Conservation (phyloP, 2,888 invertebrate species). For the Pandemis corylana region DNA sequence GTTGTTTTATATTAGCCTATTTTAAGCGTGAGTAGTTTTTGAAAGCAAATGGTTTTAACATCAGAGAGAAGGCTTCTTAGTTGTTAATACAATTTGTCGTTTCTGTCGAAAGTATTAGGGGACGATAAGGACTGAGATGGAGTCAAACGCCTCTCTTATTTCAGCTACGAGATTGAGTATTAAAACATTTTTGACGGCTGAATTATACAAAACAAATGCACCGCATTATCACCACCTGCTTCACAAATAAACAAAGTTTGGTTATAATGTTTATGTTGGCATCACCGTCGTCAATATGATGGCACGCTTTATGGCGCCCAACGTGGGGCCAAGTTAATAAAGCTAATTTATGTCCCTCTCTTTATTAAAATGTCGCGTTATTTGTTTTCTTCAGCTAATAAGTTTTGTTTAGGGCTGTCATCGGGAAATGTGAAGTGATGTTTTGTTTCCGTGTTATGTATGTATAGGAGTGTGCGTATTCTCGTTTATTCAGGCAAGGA, state of each 20-base stretch:
- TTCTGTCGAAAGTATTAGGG: neutral
- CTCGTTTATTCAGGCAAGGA: neutral
- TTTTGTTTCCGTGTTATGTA: neutral
- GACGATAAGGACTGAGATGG: neutral
- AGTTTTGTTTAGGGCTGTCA: slow-evolving; percentile 40
- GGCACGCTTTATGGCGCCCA: slow-evolving; percentile 59
- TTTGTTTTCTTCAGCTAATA: slow-evolving; percentile 33
- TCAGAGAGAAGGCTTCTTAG: too few species aligned
- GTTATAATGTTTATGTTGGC: slow-evolving; percentile 61
- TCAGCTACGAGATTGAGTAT: neutral
- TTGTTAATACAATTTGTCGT: too few species aligned
- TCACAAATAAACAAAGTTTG: slow-evolving; percentile 60
- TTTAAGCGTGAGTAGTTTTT: too few species aligned
- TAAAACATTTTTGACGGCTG: slow-evolving; percentile 2
- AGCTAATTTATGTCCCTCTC: slow-evolving; percentile 58
- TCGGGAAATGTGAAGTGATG: slow-evolving; percentile 16
- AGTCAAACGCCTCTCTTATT: neutral
- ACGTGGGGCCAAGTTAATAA: slow-evolving; percentile 58
- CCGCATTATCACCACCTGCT: slow-evolving; percentile 33
- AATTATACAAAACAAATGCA: slow-evolving; percentile 29
- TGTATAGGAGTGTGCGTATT: neutral
- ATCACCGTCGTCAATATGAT: slow-evolving; percentile 66
- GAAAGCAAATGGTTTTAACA: too few species aligned
- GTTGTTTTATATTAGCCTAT: too few species aligned
- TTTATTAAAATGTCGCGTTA: slow-evolving; percentile 48